A percentile compares a stretch with the other conserved stretches of the same genome.
Evolutionary conservation across 2,113 vertebrate species (phyloP).

Genomic region (Rhombomys opimus): DNA sequence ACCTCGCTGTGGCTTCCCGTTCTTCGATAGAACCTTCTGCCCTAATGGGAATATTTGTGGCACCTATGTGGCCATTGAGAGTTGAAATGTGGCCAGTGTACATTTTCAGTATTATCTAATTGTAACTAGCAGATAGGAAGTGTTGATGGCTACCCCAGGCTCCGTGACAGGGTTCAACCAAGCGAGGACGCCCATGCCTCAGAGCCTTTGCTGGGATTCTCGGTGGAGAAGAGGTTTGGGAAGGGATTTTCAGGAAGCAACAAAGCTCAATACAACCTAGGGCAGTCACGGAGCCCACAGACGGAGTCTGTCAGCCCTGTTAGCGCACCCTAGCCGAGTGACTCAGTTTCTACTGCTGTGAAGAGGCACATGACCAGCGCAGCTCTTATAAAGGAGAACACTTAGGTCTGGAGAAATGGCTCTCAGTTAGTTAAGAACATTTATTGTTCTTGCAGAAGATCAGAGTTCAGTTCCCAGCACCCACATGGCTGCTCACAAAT

Average conservation of each 20-base stretch:
- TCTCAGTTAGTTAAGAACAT: neutral
- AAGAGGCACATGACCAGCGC: neutral
- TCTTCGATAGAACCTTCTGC: neutral
- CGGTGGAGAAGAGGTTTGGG: neutral
- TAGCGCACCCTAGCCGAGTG: neutral
- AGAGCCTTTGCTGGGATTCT: neutral
- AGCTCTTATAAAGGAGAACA: rapidly evolving
- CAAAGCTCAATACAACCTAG: rapidly evolving
- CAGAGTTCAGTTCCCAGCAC: neutral
- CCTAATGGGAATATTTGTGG: rapidly evolving
- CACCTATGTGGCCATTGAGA: rapidly evolving
- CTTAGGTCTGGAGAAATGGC: neutral
- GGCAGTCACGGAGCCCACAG: neutral
- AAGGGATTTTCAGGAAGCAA: neutral
- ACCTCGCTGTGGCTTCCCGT: neutral
- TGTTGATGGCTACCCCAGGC: rapidly evolving
- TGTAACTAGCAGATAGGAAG: neutral
- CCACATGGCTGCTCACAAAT: neutral
- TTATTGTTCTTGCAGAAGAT: too few relatives aligned
- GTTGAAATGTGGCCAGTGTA: neutral
- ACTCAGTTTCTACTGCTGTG: too few relatives aligned
- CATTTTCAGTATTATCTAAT: neutral
- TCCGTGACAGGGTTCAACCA: neutral
- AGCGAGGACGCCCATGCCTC: neutral
- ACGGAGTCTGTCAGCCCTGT: neutral